Evolutionary conservation across 2,113 vertebrate genomes (phyloP), one percentile per base, ranked within the genome.

Genomic region (Gambusia holbrooki): DNA sequence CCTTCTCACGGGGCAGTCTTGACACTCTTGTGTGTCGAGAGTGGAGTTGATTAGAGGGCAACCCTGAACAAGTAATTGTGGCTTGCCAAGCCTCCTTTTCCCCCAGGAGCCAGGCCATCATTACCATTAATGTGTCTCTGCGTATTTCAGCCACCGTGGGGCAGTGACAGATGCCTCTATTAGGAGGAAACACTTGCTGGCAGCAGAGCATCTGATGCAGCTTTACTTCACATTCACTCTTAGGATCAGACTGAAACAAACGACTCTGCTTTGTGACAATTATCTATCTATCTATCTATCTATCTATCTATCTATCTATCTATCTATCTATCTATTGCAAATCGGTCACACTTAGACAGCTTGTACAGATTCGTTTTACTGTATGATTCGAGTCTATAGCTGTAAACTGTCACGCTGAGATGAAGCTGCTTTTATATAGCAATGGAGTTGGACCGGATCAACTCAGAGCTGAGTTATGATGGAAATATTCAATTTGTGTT

Each of bases 71-170:
- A 88, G 83, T 88, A 86, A 88, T 86, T 85, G 85, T 84, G 88
- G 88, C 85, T 87, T 84, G 86, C 79, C 86, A 86, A 80, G 71
- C 73, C 81, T 81, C 73, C 77, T 62, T 85, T 82, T 76, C 45
- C 79, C 80, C 54, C 11, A 40, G 66, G 74, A 76, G 74, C 73
- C 17, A 69, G 77, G 66, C 81, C 82, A 77, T 91, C 87, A 89
- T 92, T 89, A 83, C 84, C 84, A 90, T 89, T 89, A 89, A 88
- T 86, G 74, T 85, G 82, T 87, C 89, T 83, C 76, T 86, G 81
- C 74, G 28, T 82, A 85, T 90, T 84, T 88, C 84, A 80, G 81
- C 65, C 6, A 37, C 76, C 33, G 51, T 14, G 19, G 51, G 40
- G 65, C 83, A 70, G 72, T 86, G 80, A 89, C 83, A 90, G 83